phyloP scores from a whole-genome alignment of 1,140 invertebrate genomes.

The Temnothorax longispinosus region DNA sequence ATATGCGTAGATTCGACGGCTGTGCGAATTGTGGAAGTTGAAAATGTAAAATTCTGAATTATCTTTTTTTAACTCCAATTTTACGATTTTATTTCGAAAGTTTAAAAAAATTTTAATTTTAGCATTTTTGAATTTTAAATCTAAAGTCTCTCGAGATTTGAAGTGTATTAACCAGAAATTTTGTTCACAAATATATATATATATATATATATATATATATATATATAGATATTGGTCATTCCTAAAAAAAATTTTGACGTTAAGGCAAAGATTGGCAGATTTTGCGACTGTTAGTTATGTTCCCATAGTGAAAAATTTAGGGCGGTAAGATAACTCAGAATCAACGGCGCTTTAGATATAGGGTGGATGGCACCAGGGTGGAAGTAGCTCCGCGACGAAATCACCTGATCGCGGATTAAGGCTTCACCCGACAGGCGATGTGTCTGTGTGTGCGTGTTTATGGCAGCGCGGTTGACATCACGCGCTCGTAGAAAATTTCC shows the following conservation, averaged over 20 bases:
- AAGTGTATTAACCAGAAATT: not conserved
- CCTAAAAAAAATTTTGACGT: not conserved
- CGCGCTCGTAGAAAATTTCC: constrained; percentile 69
- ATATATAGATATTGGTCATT: not conserved
- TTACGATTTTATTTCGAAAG: not conserved
- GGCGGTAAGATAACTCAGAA: not conserved
- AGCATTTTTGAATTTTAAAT: not conserved
- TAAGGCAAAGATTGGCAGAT: not conserved
- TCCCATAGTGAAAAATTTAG: not conserved
- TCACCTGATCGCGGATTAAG: constrained; percentile 52
- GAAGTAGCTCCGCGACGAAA: constrained; percentile 32
- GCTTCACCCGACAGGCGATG: not conserved
- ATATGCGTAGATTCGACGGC: not conserved
- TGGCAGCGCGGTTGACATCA: constrained; percentile 8
- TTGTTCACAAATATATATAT: not conserved
- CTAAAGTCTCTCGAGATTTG: not conserved
- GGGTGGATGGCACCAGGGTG: constrained; percentile 29
- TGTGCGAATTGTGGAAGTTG: not conserved
- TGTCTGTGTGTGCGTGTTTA: constrained; percentile 12
- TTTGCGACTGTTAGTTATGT: not conserved
- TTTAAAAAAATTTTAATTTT: not conserved
- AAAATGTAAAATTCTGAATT: not conserved
- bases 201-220: too few relatives aligned
- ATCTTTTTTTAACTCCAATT: not conserved
- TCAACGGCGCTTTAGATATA: constrained; percentile 4